Conservation (phyloP, 1,140 invertebrate genomes). For the Medauroidea extradentata region DNA sequence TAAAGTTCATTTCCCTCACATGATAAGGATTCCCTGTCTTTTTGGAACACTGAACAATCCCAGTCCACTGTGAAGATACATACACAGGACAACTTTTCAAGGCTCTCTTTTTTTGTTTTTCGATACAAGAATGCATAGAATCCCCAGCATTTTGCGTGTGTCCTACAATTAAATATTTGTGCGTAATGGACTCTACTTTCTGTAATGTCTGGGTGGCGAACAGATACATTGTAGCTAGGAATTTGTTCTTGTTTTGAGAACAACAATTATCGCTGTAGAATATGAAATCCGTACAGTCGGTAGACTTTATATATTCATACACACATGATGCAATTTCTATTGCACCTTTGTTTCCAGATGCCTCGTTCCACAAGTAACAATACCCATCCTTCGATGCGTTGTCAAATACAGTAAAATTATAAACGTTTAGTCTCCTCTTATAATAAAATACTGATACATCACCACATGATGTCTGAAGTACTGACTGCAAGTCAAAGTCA, state of each 20-base stretch:
- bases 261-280: conserved; percentile 18
- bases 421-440: conserved; percentile 14
- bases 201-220: conserved; percentile 1
- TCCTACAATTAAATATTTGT: conserved; percentile 14
- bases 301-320: conserved; percentile 3
- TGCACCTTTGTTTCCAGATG: neutral
- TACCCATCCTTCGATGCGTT: neutral
- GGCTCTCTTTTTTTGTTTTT: conserved; percentile 3
- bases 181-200: conserved; percentile 13
- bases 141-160: conserved; percentile 13
- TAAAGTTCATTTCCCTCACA: neutral
- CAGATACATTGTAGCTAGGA: conserved; percentile 7
- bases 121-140: conserved; percentile 7
- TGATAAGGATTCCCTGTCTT: neutral
- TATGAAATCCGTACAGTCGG: conserved; percentile 1
- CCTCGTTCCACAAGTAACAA: conserved; percentile 17
- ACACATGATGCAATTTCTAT: conserved; percentile 6
- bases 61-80: neutral
- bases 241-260: conserved; percentile 15
- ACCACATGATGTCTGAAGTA: neutral
- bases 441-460: conserved; percentile 18
- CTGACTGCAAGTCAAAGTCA: conserved; percentile 15
- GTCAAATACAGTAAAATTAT: conserved; percentile 15
- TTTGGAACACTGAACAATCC: neutral
- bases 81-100: neutral